Conservation (phyloP, 2,888 invertebrate genomes). For the Lithophane socia region DNA sequence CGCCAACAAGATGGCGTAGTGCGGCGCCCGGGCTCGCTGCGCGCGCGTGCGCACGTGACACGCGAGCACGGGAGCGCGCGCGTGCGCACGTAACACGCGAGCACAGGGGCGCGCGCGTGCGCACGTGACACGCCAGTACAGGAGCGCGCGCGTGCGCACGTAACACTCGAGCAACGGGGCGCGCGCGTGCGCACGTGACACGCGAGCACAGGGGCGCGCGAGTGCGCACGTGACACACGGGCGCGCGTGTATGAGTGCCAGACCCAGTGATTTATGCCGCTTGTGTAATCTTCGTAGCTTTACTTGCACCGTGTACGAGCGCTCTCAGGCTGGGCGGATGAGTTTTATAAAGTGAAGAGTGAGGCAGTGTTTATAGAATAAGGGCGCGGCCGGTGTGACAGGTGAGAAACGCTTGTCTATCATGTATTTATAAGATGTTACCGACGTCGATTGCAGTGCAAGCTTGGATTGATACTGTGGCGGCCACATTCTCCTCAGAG, state of each 20-base stretch:
- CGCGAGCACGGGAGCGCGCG: background rate
- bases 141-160: background rate
- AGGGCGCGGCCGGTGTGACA: conserved; percentile 1
- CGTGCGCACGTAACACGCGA: background rate
- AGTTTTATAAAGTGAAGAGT: conserved; percentile 9
- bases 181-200: background rate
- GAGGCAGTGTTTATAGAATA: conserved; percentile 26
- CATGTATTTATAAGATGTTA: conserved; percentile 13
- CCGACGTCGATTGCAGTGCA: background rate
- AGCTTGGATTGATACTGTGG: background rate
- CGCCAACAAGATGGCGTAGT: conserved; percentile 96
- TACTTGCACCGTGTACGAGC: conserved; percentile 29
- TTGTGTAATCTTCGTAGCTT: conserved; percentile 13
- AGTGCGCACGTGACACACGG: background rate
- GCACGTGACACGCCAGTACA: too few relatives aligned
- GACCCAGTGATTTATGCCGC: conserved; percentile 13
- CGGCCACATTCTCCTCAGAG: background rate
- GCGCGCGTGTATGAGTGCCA: background rate
- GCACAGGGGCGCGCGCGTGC: background rate
- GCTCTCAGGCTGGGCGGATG: background rate
- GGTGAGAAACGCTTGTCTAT: conserved; percentile 4
- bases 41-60: background rate
- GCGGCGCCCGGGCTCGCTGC: background rate
- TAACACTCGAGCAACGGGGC: background rate
- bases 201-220: background rate